Evolutionary conservation across 2,113 vertebrate species (phyloP).

Genomic region (Collichthys lucidus): DNA sequence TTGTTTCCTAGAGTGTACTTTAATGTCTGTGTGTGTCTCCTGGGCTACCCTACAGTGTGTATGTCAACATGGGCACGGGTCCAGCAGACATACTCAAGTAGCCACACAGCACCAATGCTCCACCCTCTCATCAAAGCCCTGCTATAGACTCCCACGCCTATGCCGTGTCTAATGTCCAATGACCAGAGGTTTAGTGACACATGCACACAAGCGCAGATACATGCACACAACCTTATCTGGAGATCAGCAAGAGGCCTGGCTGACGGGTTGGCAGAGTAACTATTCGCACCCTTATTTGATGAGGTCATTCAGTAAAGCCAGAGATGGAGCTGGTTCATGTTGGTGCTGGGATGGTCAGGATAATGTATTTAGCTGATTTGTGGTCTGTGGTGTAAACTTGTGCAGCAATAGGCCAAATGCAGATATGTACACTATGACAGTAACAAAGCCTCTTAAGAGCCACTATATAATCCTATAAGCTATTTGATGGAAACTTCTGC

Average conservation of each 20-base stretch:
- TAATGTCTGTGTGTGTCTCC: conserved; percentile 41
- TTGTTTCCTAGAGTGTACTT: not conserved
- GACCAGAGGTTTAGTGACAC: conserved; percentile 35
- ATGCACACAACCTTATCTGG: conserved; percentile 49
- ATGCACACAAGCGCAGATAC: conserved; percentile 10
- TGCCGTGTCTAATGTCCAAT: conserved; percentile 31
- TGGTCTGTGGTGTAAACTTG: not conserved
- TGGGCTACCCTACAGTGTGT: conserved; percentile 40
- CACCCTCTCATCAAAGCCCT: conserved; percentile 39
- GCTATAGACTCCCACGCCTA: conserved; percentile 18
- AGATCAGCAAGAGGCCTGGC: conserved; percentile 43
- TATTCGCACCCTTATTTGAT: conserved; percentile 21
- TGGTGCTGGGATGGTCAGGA: not conserved
- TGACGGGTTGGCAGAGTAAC: conserved; percentile 3
- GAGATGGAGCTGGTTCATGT: not conserved
- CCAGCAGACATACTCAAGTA: conserved; percentile 31
- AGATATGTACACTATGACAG: conserved; percentile 4
- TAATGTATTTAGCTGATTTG: conserved; percentile 4
- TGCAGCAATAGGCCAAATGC: not conserved
- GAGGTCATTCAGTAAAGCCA: conserved; percentile 24
- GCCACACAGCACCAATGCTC: not conserved
- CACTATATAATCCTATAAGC: conserved; percentile 1
- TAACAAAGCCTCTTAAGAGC: conserved; percentile 21
- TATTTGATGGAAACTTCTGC: not conserved
- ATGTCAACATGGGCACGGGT: conserved; percentile 46